Percentiles rank a stretch among this genome's conserved stretches.
These are phyloP conservation scores for Phyllotreta striolata DNA, from an alignment of 2,888 invertebrate genomes.

Conservation along the genomic window DNA sequence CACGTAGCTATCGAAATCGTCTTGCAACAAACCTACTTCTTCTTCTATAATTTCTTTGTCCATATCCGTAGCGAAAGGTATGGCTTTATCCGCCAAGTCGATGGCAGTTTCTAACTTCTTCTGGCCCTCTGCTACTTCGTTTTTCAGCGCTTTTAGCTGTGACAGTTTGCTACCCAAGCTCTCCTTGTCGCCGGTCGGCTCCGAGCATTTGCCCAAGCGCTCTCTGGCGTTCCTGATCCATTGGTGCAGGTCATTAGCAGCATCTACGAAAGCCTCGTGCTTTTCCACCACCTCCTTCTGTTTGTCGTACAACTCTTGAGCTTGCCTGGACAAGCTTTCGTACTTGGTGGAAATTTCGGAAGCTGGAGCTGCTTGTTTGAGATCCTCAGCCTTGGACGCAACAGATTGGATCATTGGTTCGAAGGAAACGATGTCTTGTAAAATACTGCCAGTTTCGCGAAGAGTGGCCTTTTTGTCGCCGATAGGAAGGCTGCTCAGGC, in stretches of 20 bases:
- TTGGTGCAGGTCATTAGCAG: conserved; percentile 88
- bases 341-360: conserved; percentile 93
- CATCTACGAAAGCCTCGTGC: conserved; percentile 91
- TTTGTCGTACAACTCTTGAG: conserved; percentile 86
- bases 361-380: conserved; percentile 90
- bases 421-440: conserved; percentile 95
- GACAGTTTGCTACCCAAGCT: conserved; percentile 85
- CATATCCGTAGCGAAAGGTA: conserved; percentile 82
- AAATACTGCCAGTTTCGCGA: conserved; percentile 91
- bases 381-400: conserved; percentile 89
- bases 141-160: conserved; percentile 83
- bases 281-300: conserved; percentile 90
- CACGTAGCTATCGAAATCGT: conserved; percentile 84
- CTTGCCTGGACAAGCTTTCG: conserved; percentile 87
- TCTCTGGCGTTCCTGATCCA: conserved; percentile 95
- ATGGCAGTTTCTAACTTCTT: conserved; percentile 83
- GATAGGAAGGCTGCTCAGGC: conserved; percentile 79
- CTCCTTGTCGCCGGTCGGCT: conserved; percentile 92
- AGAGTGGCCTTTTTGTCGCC: conserved; percentile 90
- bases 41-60: conserved; percentile 92
- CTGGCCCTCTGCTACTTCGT: conserved; percentile 84
- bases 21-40: conserved; percentile 88
- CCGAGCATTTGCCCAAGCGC: conserved; percentile 88
- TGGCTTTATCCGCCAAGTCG: conserved; percentile 86
- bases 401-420: conserved; percentile 98